Evolutionary conservation across 2,888 invertebrate genomes (phyloP).

Genomic region (Bimastos eiseni): DNA sequence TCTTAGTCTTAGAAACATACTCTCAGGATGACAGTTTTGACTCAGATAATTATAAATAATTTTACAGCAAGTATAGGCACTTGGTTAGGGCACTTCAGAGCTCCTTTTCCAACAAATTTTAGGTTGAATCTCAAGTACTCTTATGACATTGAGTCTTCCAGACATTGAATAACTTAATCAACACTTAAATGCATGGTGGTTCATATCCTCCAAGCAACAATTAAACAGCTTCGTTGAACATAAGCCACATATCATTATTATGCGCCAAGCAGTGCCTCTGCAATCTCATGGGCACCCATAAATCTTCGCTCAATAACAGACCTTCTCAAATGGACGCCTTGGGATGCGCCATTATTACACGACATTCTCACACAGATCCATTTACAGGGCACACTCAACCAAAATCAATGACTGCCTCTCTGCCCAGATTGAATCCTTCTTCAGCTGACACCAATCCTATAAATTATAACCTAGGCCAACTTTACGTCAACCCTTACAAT

Average conservation of each 20-base stretch:
- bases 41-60: neutral
- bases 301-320: neutral
- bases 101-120: neutral
- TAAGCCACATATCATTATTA: neutral
- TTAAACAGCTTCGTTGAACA: neutral
- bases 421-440: neutral
- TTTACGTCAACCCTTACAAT: neutral
- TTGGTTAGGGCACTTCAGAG: neutral
- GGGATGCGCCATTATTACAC: neutral
- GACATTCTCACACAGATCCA: neutral
- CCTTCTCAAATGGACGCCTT: neutral
- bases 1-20: neutral
- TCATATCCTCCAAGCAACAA: neutral
- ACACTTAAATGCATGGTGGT: neutral
- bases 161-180: neutral
- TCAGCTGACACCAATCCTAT: neutral
- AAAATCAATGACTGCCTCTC: neutral
- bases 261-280: neutral
- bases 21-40: neutral
- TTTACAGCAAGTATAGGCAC: neutral
- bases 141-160: neutral
- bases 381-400: neutral
- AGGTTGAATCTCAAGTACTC: no score
- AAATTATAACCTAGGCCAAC: constrained; percentile 2
- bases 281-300: neutral